Evolutionary conservation across 2,797 vertebrate genomes (phyloP), one percentile per base, ranked within the genome.

Genomic region (Sebastes aleutianus): DNA sequence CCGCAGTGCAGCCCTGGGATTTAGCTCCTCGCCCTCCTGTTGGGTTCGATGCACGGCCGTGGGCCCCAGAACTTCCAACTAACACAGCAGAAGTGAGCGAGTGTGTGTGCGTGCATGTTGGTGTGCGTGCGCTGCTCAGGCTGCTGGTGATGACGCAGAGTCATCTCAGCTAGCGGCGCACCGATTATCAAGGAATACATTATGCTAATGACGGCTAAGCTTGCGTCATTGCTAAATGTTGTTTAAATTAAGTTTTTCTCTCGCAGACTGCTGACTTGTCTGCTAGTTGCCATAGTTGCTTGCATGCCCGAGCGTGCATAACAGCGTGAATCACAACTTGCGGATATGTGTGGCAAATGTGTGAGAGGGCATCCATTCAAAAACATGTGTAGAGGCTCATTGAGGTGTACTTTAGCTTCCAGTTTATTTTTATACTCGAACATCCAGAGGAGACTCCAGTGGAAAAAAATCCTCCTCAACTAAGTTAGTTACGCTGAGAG

Each of bases 131-230:
- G 58, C 18, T 20, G 11, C 10, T 63, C 32, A 71, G 39, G 62
- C 72, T 53, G 77, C 59, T 13, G 57, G 34, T 73, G 71, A 85
- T 79, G 78, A 83, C 74, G 79, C 58, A 27, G 20, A 77, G 64
- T 85, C 76, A 59, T 68, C 4, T n/a, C 75, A 72, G 88, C 85
- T 84, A 36, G 64, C 65, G 82, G 89, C 84, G 4, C 64, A 47
- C 24, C 64, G 62, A 89, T 91, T 91, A 92, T 90, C 86, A 90
- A 90, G 81, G 79, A 92, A 87, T 89, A 87, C 82, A 90, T 92
- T 89, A 89, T 86, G 69, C 58, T 76, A 78, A 89, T 82, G 57
- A 79, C 5, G 9, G 72, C 66, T 73, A 68, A 73, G 78, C 79
- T 87, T 89, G 76, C 80, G 20, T 88, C 83, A 84, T 34, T 32